Percentiles rank a stretch among this genome's conserved stretches.
Evolutionary conservation across 2,888 invertebrate species (phyloP).

Genomic region (Amblyjoppa proteus): DNA sequence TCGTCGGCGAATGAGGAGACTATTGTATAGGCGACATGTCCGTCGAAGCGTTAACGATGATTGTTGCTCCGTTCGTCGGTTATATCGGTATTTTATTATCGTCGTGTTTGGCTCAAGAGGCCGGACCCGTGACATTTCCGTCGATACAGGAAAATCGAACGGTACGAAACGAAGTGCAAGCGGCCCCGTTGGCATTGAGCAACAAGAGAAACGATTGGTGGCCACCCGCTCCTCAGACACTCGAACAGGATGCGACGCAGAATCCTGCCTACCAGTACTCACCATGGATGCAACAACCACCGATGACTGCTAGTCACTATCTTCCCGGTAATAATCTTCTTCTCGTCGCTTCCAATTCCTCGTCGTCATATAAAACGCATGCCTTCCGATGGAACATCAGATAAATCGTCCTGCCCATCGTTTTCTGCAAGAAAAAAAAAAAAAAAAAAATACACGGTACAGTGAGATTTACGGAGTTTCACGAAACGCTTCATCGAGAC

Average conservation of each 20-base stretch:
- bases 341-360: background rate
- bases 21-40: slow-evolving; percentile 29
- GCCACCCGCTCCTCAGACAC: slow-evolving; percentile 61
- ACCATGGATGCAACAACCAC: slow-evolving; percentile 67
- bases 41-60: slow-evolving; percentile 18
- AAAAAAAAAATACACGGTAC: no score
- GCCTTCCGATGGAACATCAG: slow-evolving; percentile 17
- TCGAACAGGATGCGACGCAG: slow-evolving; percentile 65
- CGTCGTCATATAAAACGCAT: slow-evolving; percentile 19
- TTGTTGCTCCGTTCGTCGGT: slow-evolving; percentile 34
- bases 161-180: slow-evolving; percentile 51
- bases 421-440: no score
- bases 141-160: slow-evolving; percentile 63
- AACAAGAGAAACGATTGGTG: slow-evolving; percentile 70
- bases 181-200: slow-evolving; percentile 8
- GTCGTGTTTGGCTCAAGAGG: slow-evolving; percentile 43
- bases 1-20: background rate
- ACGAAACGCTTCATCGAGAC: no score
- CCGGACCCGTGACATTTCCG: slow-evolving; percentile 43
- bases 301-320: slow-evolving; percentile 74
- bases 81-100: slow-evolving; percentile 31
- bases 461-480: no score
- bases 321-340: slow-evolving; percentile 72
- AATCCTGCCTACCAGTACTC: slow-evolving; percentile 56
- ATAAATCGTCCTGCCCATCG: background rate